Percentiles rank a stretch among this genome's conserved stretches.
These are phyloP conservation scores for Hirtodrosophila cameraria DNA, from an alignment of 2,888 invertebrate genomes.

Conservation along the genomic window DNA sequence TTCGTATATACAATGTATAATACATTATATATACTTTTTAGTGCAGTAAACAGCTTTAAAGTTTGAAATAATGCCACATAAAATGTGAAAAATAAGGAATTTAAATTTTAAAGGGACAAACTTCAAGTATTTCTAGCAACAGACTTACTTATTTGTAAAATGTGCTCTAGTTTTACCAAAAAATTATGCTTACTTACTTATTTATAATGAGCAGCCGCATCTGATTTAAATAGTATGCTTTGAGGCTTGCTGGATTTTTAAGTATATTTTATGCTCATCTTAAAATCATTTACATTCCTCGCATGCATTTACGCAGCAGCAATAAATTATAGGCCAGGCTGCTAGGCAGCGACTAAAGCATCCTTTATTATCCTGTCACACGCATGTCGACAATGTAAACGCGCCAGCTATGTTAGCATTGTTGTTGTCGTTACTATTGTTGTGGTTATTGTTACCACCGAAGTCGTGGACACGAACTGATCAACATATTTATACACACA, in stretches of 20 bases:
- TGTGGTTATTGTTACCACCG: conserved; percentile 10
- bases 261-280: conserved; percentile 35
- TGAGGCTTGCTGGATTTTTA: not conserved
- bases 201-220: not conserved
- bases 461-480: conserved; percentile 31
- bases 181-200: not conserved
- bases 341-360: conserved; percentile 50
- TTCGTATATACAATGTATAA: too few species aligned
- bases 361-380: conserved; percentile 68
- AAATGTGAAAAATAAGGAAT: too few species aligned
- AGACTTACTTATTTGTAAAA: too few species aligned
- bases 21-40: too few species aligned
- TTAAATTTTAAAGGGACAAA: too few species aligned
- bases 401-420: conserved; percentile 22
- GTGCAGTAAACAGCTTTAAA: too few species aligned
- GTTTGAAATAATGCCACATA: too few species aligned
- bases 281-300: conserved; percentile 44
- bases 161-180: too few species aligned
- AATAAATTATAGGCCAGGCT: conserved; percentile 35
- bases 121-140: too few species aligned
- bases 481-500: conserved; percentile 20
- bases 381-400: conserved; percentile 53
- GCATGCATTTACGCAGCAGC: conserved; percentile 35
- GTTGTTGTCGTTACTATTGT: conserved; percentile 28
- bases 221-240: not conserved